These are phyloP conservation scores for Microchrysa polita DNA, from an alignment of 2,888 invertebrate species.

Conservation along the genomic window DNA sequence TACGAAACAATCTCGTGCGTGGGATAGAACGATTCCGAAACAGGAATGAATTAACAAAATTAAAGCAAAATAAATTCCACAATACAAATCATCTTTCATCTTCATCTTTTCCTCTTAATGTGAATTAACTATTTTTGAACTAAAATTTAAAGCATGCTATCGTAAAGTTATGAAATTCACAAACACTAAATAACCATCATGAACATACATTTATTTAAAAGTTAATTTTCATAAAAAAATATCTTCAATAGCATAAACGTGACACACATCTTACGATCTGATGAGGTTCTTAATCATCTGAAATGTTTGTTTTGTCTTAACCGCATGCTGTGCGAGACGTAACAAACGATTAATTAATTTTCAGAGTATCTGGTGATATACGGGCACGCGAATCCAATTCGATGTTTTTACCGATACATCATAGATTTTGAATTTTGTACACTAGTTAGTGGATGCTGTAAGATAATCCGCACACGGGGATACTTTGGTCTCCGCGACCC, in stretches of 20 bases:
- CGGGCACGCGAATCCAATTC: slow-evolving; percentile 26
- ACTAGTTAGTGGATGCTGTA: no score
- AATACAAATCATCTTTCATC: no score
- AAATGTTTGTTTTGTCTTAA: slow-evolving; percentile 6
- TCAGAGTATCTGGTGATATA: slow-evolving; percentile 29
- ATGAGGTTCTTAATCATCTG: slow-evolving; percentile 24
- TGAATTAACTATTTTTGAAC: no score
- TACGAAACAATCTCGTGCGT: slow-evolving; percentile 21
- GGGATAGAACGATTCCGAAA: background rate
- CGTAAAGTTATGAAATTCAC: background rate
- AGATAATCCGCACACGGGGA: no score
- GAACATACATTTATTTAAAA: no score
- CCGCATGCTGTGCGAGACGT: slow-evolving; percentile 13
- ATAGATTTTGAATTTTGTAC: background rate
- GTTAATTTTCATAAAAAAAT: no score
- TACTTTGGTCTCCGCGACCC: no score
- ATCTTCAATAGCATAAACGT: slow-evolving; percentile 22
- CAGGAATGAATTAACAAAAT: background rate
- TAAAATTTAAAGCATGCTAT: no score
- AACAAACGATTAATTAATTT: slow-evolving; percentile 31
- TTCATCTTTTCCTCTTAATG: no score
- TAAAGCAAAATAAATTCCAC: no score
- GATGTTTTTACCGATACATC: slow-evolving; percentile 19
- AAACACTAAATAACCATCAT: no score
- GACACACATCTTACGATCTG: slow-evolving; percentile 23